These are phyloP conservation scores for Xyrichtys novacula DNA, from an alignment of 2,797 vertebrate species.

Conservation along the genomic window DNA sequence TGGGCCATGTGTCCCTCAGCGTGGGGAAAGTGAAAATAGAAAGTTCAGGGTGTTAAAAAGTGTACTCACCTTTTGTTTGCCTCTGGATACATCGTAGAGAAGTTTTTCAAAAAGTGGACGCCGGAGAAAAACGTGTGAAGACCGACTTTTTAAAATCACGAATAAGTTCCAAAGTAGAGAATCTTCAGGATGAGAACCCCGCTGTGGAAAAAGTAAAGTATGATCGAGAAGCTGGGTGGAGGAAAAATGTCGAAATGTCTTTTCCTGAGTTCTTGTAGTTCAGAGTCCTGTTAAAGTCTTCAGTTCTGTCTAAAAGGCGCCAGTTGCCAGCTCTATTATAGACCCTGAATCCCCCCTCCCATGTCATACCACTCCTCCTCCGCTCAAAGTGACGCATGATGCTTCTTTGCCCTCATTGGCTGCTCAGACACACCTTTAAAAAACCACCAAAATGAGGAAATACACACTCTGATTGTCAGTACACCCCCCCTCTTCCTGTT, in stretches of 20 bases:
- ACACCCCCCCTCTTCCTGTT: neutral
- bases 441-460: neutral
- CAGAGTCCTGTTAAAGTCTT: neutral
- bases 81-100: constrained; percentile 80
- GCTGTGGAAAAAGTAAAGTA: neutral
- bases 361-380: neutral
- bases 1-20: constrained; percentile 24
- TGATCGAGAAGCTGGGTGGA: neutral
- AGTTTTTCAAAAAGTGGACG: neutral
- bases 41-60: neutral
- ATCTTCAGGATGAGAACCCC: neutral
- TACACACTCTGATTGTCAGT: fast-evolving
- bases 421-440: constrained; percentile 58
- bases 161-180: constrained; percentile 25
- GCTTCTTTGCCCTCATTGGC: constrained; percentile 55
- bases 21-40: neutral
- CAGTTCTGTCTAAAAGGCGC: neutral
- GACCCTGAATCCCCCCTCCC: neutral
- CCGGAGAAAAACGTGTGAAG: neutral
- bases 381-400: constrained; percentile 43
- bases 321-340: constrained; percentile 43
- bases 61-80: constrained; percentile 75
- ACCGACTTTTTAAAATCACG: neutral
- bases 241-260: neutral
- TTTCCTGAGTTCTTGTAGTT: neutral